Evolutionary conservation across 23 tunicate species (phyloP).

Genomic region (Diplosoma virens): DNA sequence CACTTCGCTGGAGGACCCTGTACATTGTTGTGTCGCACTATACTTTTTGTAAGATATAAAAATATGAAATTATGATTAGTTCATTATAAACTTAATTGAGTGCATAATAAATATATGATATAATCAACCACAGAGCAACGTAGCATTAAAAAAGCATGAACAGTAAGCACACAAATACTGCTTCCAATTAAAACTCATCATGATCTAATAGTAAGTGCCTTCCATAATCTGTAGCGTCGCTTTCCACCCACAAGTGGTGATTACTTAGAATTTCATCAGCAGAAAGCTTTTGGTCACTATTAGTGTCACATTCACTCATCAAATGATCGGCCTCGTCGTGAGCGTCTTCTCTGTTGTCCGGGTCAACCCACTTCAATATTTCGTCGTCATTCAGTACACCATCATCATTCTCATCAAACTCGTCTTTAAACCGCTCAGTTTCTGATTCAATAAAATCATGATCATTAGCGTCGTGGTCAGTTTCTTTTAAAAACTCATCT

Average conservation of each 20-base stretch:
- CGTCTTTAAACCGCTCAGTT: constrained; percentile 50
- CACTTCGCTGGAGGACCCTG: too few species aligned
- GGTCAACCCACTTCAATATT: constrained; percentile 71
- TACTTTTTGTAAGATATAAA: too few species aligned
- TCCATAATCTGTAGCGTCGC: constrained; percentile 96
- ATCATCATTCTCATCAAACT: constrained; percentile 36
- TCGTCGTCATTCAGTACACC: constrained; percentile 55
- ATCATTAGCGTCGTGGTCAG: constrained; percentile 20
- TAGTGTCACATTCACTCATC: constrained; percentile 49
- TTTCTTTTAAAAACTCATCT: constrained; percentile 33
- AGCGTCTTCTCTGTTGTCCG: constrained; percentile 65
- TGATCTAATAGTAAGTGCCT: constrained; percentile 61
- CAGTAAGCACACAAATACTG: too few species aligned
- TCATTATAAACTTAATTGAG: too few species aligned
- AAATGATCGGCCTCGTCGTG: constrained; percentile 77
- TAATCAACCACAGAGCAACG: too few species aligned
- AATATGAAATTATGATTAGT: too few species aligned
- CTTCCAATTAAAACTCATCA: constrained; percentile 90
- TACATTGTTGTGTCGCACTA: too few species aligned
- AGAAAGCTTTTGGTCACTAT: constrained; percentile 44
- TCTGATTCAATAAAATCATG: constrained; percentile 44
- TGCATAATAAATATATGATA: too few species aligned
- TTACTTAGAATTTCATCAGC: constrained; percentile 64
- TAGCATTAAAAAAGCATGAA: too few species aligned
- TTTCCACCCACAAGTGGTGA: constrained; percentile 81